These are phyloP conservation scores for Luidia sarsii DNA, from an alignment of 53 echinoderm and acorn worm species.

Conservation along the genomic window DNA sequence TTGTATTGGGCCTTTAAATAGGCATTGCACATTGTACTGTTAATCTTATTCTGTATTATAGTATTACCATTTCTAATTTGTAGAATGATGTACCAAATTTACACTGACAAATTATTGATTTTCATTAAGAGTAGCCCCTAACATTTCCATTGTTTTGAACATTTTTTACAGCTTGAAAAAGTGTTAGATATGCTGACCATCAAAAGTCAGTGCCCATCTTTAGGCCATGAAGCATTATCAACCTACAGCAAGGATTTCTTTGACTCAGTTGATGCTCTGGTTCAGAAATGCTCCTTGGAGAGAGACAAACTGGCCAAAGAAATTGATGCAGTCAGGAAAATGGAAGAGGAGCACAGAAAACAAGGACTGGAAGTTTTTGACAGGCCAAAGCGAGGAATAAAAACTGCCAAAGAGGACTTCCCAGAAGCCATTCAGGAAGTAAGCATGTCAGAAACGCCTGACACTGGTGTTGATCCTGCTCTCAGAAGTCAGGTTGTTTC, in stretches of 20 bases:
- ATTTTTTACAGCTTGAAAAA: conserved; percentile 56
- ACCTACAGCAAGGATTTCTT: conserved; percentile 76
- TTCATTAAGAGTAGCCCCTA: too few species aligned
- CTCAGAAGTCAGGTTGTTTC: background rate
- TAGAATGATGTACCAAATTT: too few species aligned
- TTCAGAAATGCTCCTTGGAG: conserved; percentile 42
- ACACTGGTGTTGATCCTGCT: background rate
- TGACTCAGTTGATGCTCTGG: conserved; percentile 48
- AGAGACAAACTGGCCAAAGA: conserved; percentile 69
- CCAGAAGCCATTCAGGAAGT: background rate
- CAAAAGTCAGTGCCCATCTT: background rate
- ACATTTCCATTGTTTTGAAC: too few species aligned
- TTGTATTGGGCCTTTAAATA: too few species aligned
- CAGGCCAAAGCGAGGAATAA: conserved; percentile 3
- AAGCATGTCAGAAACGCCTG: background rate
- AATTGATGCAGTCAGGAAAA: conserved; percentile 74
- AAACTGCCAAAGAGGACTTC: conserved; percentile 31
- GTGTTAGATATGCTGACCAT: conserved; percentile 54
- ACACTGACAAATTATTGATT: too few species aligned
- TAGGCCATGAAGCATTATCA: conserved; percentile 67
- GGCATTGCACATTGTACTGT: too few species aligned
- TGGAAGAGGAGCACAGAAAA: conserved; percentile 64
- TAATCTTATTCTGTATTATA: too few species aligned
- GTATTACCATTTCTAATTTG: too few species aligned
- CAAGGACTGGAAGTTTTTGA: conserved; percentile 61